Percentiles rank a stretch among this genome's conserved stretches.
Evolutionary conservation across 1,140 invertebrate species (phyloP).

Genomic region (Drosophila arizonae): DNA sequence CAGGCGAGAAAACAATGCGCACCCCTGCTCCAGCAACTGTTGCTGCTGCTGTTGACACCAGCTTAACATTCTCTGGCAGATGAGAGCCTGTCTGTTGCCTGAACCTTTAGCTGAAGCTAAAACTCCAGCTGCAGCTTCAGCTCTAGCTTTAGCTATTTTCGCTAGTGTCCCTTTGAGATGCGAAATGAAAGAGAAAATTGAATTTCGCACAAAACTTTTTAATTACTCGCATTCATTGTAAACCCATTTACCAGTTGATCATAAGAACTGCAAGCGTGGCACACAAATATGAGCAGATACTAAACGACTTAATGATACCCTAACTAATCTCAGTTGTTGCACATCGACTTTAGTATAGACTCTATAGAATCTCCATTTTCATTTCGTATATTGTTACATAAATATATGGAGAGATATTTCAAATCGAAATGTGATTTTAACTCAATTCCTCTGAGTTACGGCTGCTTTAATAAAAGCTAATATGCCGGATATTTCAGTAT

Average conservation of each 20-base stretch:
- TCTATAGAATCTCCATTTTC: too few species aligned
- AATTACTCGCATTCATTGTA: slow-evolving; percentile 53
- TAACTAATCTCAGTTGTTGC: background rate
- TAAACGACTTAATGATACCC: background rate
- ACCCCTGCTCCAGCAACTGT: background rate
- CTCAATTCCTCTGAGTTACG: too few species aligned
- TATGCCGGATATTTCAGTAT: too few species aligned
- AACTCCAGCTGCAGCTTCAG: background rate
- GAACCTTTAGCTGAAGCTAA: background rate
- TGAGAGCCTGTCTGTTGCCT: slow-evolving; percentile 18
- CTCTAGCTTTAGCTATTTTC: background rate
- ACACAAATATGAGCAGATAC: background rate
- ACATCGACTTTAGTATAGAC: too few species aligned
- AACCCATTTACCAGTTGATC: slow-evolving; percentile 10
- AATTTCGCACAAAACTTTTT: slow-evolving; percentile 57
- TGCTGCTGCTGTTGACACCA: slow-evolving; percentile 19
- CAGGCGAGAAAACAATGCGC: slow-evolving; percentile 6
- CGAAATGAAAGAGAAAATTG: background rate
- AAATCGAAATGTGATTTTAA: too few species aligned
- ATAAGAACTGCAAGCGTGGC: background rate
- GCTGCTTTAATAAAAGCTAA: too few species aligned
- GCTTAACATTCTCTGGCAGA: slow-evolving; percentile 21
- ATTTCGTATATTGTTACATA: too few species aligned
- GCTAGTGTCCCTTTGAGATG: slow-evolving; percentile 3
- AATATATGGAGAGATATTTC: too few species aligned